A percentile compares a stretch with the other conserved stretches of the same genome.
Evolutionary conservation across 2,113 vertebrate species (phyloP).

Genomic region (Pavo muticus): DNA sequence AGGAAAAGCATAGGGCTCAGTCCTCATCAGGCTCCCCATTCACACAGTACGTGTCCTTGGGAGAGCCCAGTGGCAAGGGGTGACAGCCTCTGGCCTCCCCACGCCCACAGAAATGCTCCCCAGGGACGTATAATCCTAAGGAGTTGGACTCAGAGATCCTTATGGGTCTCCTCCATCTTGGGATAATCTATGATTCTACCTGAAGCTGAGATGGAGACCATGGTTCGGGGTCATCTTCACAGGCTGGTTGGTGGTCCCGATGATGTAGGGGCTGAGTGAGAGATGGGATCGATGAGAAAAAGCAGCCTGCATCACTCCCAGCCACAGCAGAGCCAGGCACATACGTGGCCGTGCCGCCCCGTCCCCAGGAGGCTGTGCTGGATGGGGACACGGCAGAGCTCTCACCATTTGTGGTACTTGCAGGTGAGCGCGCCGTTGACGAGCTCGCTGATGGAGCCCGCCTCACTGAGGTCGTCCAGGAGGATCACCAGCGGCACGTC

Average conservation of each 20-base stretch:
- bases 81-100: background rate
- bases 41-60: background rate
- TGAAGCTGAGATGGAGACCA: constrained; percentile 95
- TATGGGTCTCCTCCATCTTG: no score
- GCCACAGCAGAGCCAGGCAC: rapidly evolving
- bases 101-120: rapidly evolving
- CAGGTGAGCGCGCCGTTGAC: constrained; percentile 95
- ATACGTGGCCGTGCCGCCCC: rapidly evolving
- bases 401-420: constrained; percentile 99
- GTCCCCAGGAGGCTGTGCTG: rapidly evolving
- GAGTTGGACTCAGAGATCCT: no score
- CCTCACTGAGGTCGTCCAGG: constrained; percentile 91
- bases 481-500: constrained; percentile 92
- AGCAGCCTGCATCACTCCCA: background rate
- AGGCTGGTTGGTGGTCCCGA: constrained; percentile 95
- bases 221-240: constrained; percentile 95
- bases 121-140: background rate
- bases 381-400: background rate
- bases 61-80: background rate
- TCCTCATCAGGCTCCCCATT: background rate
- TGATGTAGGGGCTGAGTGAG: constrained; percentile 89
- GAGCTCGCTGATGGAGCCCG: constrained; percentile 89
- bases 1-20: background rate
- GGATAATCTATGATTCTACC: constrained; percentile 72
- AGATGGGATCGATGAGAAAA: background rate